These are phyloP conservation scores for Pseudobourletiella spinata DNA, from an alignment of 1,140 invertebrate species.

Conservation along the genomic window DNA sequence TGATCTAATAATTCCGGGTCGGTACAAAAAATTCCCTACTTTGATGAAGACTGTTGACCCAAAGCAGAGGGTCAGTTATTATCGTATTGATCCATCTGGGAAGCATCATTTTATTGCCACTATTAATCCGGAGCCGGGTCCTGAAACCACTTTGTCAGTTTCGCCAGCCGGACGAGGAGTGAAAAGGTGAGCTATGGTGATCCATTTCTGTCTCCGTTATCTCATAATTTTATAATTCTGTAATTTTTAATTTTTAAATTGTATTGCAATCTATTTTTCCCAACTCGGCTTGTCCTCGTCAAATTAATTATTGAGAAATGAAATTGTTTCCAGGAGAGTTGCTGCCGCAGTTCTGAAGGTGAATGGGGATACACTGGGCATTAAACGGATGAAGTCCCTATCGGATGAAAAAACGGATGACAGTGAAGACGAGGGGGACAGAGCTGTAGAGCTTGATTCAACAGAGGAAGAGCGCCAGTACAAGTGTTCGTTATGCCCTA, in stretches of 20 bases:
- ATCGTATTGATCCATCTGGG: neutral
- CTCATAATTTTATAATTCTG: too few species aligned
- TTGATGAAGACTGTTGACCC: constrained; percentile 1
- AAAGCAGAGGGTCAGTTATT: neutral
- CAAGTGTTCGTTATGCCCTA: constrained; percentile 22
- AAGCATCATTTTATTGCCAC: constrained; percentile 10
- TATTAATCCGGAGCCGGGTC: neutral
- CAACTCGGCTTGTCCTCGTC: too few species aligned
- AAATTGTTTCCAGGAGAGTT: neutral
- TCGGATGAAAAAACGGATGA: neutral
- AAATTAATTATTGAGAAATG: neutral
- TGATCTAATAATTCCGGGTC: constrained; percentile 7
- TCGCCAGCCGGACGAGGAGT: neutral
- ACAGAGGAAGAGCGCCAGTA: constrained; percentile 6
- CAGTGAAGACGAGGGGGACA: neutral
- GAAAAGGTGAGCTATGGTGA: neutral
- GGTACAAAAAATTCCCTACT: neutral
- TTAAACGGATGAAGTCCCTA: neutral
- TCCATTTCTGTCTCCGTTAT: too few species aligned
- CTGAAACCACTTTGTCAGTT: neutral
- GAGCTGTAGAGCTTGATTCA: neutral
- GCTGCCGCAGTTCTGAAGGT: neutral
- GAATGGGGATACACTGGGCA: constrained; percentile 5
- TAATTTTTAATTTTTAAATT: too few species aligned
- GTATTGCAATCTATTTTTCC: too few species aligned